These are phyloP conservation scores for Spodoptera exigua DNA, from an alignment of 2,888 invertebrate species.

Conservation along the genomic window DNA sequence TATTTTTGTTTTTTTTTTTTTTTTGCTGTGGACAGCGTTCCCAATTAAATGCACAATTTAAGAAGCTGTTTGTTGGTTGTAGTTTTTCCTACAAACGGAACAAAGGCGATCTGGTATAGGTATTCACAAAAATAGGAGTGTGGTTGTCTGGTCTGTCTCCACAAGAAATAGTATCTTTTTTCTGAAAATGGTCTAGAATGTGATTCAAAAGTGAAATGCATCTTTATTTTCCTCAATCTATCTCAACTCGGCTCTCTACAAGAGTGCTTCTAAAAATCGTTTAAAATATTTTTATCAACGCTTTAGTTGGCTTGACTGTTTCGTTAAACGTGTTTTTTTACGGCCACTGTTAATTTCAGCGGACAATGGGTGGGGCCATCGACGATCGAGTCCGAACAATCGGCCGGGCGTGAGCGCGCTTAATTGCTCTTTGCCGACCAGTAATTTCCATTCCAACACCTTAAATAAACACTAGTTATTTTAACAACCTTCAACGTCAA, in stretches of 20 bases:
- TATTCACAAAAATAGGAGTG: no score
- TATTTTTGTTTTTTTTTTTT: no score
- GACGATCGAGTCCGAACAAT: constrained; percentile 77
- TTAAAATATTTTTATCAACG: constrained; percentile 39
- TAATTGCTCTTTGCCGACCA: constrained; percentile 80
- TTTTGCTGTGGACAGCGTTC: no score
- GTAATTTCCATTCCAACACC: constrained; percentile 74
- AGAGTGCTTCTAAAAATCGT: constrained; percentile 20
- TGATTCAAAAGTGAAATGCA: constrained; percentile 16
- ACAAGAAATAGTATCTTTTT: constrained; percentile 10
- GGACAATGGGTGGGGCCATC: constrained; percentile 78
- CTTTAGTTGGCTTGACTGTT: constrained; percentile 48
- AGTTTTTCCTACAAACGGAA: no score
- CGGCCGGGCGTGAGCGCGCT: constrained; percentile 73
- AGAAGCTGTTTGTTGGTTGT: no score
- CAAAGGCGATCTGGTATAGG: no score
- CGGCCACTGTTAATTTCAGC: constrained; percentile 76
- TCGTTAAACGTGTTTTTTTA: constrained; percentile 72
- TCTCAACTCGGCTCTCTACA: constrained; percentile 30
- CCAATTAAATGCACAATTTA: no score
- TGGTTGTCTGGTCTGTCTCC: no score
- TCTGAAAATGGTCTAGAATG: constrained; percentile 20
- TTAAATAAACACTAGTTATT: constrained; percentile 60
- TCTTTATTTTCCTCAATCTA: constrained; percentile 29
- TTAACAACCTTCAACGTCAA: constrained; percentile 58